Percentiles rank a stretch among this genome's conserved stretches.
Evolutionary conservation across 1,140 invertebrate genomes (phyloP).

Genomic region (Drosophila dunni): DNA sequence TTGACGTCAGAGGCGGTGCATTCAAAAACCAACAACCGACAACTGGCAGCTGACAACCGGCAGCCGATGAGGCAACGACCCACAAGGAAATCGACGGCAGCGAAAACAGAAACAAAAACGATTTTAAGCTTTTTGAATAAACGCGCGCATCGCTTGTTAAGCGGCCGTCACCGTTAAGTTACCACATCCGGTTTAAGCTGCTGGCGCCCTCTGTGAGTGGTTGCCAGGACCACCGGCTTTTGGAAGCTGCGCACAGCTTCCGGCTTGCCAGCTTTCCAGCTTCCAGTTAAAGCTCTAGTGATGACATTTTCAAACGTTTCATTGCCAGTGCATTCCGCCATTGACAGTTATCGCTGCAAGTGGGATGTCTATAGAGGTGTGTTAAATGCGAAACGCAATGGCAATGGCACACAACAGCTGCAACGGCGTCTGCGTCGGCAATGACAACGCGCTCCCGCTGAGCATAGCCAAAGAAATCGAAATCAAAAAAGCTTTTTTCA

Average conservation of each 20-base stretch:
- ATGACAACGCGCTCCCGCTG: conserved; percentile 44
- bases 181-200: conserved; percentile 6
- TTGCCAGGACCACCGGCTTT: conserved; percentile 11
- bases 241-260: conserved; percentile 63
- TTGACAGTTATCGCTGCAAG: conserved; percentile 3
- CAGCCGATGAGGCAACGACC: conserved; percentile 20
- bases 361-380: conserved; percentile 31
- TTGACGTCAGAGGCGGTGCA: conserved; percentile 16
- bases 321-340: conserved; percentile 51
- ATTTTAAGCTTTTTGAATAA: not conserved
- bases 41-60: conserved; percentile 6
- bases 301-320: conserved; percentile 50
- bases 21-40: not conserved
- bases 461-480: not conserved
- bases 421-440: conserved; percentile 43
- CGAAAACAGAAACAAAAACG: not conserved
- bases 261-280: conserved; percentile 32
- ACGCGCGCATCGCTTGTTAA: conserved; percentile 19
- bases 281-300: conserved; percentile 57
- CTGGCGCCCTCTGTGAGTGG: conserved; percentile 38
- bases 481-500: conserved; percentile 62
- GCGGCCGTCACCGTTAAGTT: conserved; percentile 16
- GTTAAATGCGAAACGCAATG: conserved; percentile 16
- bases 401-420: conserved; percentile 29
- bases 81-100: not conserved